Evolutionary conservation across 1,140 invertebrate genomes (phyloP), one percentile per base, ranked within the genome.

Genomic region (Trachymyrmex cornetzi): DNA sequence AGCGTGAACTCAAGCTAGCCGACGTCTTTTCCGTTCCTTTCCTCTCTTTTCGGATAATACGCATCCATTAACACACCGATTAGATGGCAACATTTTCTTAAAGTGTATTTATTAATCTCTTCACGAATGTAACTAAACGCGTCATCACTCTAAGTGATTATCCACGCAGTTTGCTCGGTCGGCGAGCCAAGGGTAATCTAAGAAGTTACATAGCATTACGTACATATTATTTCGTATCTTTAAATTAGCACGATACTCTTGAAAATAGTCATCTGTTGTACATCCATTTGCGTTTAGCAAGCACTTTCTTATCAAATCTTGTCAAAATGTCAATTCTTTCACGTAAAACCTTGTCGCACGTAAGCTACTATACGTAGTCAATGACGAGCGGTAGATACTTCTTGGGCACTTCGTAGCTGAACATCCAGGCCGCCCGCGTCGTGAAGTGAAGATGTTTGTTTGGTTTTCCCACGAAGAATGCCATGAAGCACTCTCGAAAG

Each of bases 381-480:
- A 89, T 85, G 82, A 89, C 30, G 82, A 61, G 71, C 66, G 57
- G 79, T 77, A 30, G 77, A 91, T 81, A 77, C 88, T 91, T 86
- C 53, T 69, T 57, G 74, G 77, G 81, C 75, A 84, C 89, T 86
- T 38, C 59, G 59, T 90, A 74, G 77, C 82, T 88, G 87, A 90
- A 88, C 84, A 87, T 88, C 84, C 86, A 87, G 89, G 90, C 89
- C 88, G 86, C 87, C 89, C 89, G 86, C 86, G 84, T 88, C 72
- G 86, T 87, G 85, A 87, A 86, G 86, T 93, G 90, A 88, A 93
- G 91, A 92, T 93, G 92, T 94, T 94, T 94, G 92, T 94, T 94
- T 94, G 93, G 90, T 87, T 94, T 94, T 94, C 93, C 94, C 94
- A 94, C 93, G 93, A 91, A 91, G 91, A 94, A 94, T 93, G 91